Base-by-base conservation (phyloP, 2,797 vertebrate species). In the Enteromius viviparus region DNA sequence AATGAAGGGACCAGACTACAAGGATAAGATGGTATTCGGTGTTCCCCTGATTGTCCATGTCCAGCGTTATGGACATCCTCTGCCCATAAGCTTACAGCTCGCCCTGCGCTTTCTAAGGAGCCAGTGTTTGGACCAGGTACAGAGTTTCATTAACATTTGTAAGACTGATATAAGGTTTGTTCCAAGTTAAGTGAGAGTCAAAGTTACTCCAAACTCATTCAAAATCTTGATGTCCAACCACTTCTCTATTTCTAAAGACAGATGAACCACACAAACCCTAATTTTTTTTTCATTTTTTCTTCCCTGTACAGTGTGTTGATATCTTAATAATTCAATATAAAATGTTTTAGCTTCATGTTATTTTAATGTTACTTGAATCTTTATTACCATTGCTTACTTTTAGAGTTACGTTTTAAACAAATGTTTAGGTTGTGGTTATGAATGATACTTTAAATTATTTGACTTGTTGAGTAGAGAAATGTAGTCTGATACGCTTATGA, bases 1-100 rank as follows among this genome's bases (percentile, higher is more conserved):
- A 90, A 97, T 97, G 94, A 99, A 98, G 91, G 96, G 97, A 82
- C 98, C 97, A 14, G 98, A 99, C 91, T 99, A 98, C 91, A 97
- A 96, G 91, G 98, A 98, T 90, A 99, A 97, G 92, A 95, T 95
- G 8, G 96, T 99, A 84, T 99, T 99, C 75, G 97, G 97, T 0
- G 97, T 99, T 21, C 98, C 98, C 71, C 95, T 99, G 85, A 96
- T 98, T 62, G 94, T 99, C 70, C 97, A 99, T 0, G 97, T 99
- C 76, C 98, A 99, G 92, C 96, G 97, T 66, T 97, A 96, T 0
- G 98, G 98, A 45, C 97, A 99, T 60, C 98, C 98, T 0, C 91
- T 99, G 85, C 98, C 98, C 14, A 96, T 97, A 55, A 97, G 97
- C 85, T 94, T 99, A 86, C 98, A 99, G 87, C 97, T 98, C 91